Conservation (phyloP, 2,888 invertebrate species). For the Hyposoter didymator region DNA sequence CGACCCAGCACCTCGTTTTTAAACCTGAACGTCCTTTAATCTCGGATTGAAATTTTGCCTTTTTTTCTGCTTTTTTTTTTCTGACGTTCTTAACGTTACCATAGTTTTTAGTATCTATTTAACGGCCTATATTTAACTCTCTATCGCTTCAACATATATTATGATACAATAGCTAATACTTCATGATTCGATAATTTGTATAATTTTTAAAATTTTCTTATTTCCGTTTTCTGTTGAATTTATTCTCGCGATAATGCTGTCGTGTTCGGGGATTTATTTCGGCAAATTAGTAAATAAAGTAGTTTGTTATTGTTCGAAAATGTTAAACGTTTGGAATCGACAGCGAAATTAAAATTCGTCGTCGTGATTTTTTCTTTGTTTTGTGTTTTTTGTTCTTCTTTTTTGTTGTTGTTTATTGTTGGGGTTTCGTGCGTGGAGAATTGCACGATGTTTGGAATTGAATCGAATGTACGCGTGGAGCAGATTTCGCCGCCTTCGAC, state of each 20-base stretch:
- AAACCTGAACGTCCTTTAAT: slow-evolving; percentile 56
- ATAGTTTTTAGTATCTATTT: slow-evolving; percentile 64
- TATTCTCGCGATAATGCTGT: slow-evolving; percentile 72
- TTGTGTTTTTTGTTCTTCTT: background rate
- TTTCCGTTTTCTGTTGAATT: slow-evolving; percentile 58
- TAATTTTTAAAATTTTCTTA: slow-evolving; percentile 60
- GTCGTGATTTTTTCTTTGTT: slow-evolving; percentile 34
- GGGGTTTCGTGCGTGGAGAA: slow-evolving; percentile 38
- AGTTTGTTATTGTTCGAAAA: background rate
- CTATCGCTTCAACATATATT: slow-evolving; percentile 80
- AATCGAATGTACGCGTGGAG: slow-evolving; percentile 42
- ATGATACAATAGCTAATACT: slow-evolving; percentile 83
- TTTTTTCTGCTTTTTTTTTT: slow-evolving; percentile 11
- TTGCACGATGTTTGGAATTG: slow-evolving; percentile 59
- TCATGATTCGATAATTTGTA: slow-evolving; percentile 75
- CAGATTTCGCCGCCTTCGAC: slow-evolving; percentile 31
- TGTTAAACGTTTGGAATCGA: slow-evolving; percentile 59
- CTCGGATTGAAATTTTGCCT: slow-evolving; percentile 46
- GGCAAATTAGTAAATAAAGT: background rate
- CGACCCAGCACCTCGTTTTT: slow-evolving; percentile 70
- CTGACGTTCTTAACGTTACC: slow-evolving; percentile 70
- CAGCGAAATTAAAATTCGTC: slow-evolving; percentile 65
- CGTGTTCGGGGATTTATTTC: slow-evolving; percentile 68
- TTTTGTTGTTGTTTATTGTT: slow-evolving; percentile 11
- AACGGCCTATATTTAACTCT: slow-evolving; percentile 66